A percentile compares a stretch with the other conserved stretches of the same genome.
Evolutionary conservation across 2,797 vertebrate species (phyloP).

Genomic region (Salmo trutta): DNA sequence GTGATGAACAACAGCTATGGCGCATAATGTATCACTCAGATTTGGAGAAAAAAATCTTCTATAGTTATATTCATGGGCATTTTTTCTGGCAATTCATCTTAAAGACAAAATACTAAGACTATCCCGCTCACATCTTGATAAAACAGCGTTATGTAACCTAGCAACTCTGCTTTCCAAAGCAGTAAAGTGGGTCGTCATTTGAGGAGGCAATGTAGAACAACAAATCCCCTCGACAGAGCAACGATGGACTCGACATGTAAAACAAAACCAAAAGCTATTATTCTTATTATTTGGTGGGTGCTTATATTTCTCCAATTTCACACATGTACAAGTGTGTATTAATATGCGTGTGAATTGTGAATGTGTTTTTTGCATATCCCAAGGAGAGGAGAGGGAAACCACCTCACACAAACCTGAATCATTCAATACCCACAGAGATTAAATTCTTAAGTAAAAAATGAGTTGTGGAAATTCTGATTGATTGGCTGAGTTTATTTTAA

Average conservation of each 20-base stretch:
- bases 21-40: not conserved
- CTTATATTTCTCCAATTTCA: no score
- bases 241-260: not conserved
- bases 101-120: not conserved
- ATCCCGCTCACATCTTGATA: not conserved
- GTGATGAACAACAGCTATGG: no score
- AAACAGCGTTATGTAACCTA: not conserved
- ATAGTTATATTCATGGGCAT: not conserved
- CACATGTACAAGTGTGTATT: no score
- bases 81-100: not conserved
- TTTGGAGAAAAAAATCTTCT: not conserved
- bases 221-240: not conserved
- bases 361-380: no score
- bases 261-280: not conserved
- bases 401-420: not conserved
- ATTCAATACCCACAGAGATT: slow-evolving; percentile 4
- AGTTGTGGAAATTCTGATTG: slow-evolving; percentile 3
- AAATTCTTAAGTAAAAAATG: slow-evolving; percentile 8
- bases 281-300: not conserved
- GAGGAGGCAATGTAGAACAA: not conserved
- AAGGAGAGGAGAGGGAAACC: not conserved
- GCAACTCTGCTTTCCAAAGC: not conserved
- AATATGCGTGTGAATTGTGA: no score
- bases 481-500: slow-evolving; percentile 45
- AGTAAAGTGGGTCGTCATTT: not conserved